Base-by-base conservation (phyloP, 2,113 vertebrate species). In the Noctilio leporinus region DNA sequence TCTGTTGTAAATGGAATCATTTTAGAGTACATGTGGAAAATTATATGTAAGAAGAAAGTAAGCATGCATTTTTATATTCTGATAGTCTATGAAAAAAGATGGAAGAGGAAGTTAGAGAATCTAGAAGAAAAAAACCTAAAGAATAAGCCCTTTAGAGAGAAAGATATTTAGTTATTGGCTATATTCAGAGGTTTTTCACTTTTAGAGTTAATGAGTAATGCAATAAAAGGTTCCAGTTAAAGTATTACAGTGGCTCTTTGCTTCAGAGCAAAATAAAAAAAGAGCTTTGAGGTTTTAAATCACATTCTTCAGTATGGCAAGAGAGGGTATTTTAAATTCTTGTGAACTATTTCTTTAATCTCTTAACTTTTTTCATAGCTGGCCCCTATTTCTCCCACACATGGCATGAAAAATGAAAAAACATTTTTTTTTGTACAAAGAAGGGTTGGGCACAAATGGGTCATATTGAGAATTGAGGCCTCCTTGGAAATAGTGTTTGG, bases 121-220 rank as follows among this genome's bases (percentile, higher is more conserved):
- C 43, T 76, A 82, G 30, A 85, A 89, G 62, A 91, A 81, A 77
- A 82, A 94, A 94, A 47, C 62, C n/a, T 64, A 26, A 59, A 85
- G 55, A 92, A 86, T 70, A 94, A 85, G 49, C 24, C 62, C 96
- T 95, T 91, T n/a, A 64, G 62, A 28, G 28, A 86, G 45, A 67
- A 90, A 57, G 30, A 76, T 45, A 33, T 38, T 28, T 85, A 90
- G 38, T 91, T 97, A 85, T 82, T 95, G 67, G 77, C 47, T 94
- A 51, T 82, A 85, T 92, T 83, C 76, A 95, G 70, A 94, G 94
- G 82, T 93, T 96, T 93, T 93, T 62, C 73, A 96, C 96, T 91
- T 97, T 96, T 93, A 80, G 96, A 95, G 86, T 91, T 96, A 94
- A 80, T 87, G 93, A 89, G 84, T 96, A 92, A 86, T 91, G 83